A percentile compares a stretch with the other conserved stretches of the same genome.
These are phyloP conservation scores for Apodemia zela DNA, from an alignment of 2,888 invertebrate genomes.

Conservation along the genomic window DNA sequence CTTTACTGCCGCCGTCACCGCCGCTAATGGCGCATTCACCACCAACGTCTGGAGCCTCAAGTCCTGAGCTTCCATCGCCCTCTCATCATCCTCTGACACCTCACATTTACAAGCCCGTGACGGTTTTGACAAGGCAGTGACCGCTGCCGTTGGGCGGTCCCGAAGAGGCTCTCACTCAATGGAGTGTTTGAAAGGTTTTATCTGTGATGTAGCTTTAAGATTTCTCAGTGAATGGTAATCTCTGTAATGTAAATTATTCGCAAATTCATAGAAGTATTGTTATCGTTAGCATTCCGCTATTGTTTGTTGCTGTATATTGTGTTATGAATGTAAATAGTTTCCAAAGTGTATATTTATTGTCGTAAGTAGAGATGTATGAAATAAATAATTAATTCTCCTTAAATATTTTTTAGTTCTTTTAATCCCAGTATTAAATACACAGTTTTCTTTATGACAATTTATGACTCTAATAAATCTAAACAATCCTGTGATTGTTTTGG, in stretches of 20 bases:
- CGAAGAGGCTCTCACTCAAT: conserved; percentile 42
- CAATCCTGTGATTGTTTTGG: too few species aligned
- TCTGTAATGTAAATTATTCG: conserved; percentile 19
- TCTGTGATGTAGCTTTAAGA: conserved; percentile 72
- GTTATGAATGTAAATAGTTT: conserved; percentile 59
- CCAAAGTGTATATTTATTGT: conserved; percentile 74
- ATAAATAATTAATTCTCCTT: conserved; percentile 58
- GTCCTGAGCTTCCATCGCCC: conserved; percentile 64
- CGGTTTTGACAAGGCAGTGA: conserved; percentile 79
- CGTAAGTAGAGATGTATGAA: conserved; percentile 55
- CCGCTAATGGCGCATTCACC: conserved; percentile 59
- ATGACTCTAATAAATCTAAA: too few species aligned
- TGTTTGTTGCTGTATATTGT: conserved; percentile 41
- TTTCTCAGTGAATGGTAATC: conserved; percentile 34
- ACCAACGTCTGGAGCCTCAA: conserved; percentile 59
- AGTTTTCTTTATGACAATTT: too few species aligned
- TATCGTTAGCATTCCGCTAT: conserved; percentile 55
- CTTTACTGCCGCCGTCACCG: conserved; percentile 64
- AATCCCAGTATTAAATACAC: neutral
- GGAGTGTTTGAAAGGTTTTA: conserved; percentile 45
- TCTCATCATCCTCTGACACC: conserved; percentile 61
- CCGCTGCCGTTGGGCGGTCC: conserved; percentile 30
- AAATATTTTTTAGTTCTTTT: neutral
- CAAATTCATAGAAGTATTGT: conserved; percentile 18
- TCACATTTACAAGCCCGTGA: conserved; percentile 78